Conservation (phyloP, 2,113 vertebrate species). For the Oncorhynchus nerka region DNA sequence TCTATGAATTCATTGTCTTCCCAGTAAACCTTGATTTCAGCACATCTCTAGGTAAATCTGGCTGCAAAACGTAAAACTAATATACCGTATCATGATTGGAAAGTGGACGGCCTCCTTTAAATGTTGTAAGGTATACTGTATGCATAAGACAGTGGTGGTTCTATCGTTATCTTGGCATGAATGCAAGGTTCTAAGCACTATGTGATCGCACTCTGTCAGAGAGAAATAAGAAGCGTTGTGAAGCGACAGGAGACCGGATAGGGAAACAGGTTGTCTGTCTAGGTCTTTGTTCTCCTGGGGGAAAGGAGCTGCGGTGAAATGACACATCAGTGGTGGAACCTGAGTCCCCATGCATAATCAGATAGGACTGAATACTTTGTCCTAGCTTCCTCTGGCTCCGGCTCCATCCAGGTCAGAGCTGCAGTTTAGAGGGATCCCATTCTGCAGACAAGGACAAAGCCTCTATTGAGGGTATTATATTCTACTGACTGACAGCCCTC, state of each 20-base stretch:
- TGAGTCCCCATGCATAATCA: constrained; percentile 43
- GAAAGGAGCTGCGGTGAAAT: constrained; percentile 35
- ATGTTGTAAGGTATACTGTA: constrained; percentile 16
- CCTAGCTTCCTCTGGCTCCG: not conserved
- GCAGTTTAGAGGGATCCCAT: not conserved
- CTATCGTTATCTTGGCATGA: constrained; percentile 5
- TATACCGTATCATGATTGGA: not conserved
- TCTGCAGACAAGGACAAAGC: constrained; percentile 33
- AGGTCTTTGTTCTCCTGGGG: constrained; percentile 27
- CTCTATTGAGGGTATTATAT: constrained; percentile 48
- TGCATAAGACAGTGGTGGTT: constrained; percentile 18
- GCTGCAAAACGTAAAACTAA: constrained; percentile 25
- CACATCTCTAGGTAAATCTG: constrained; percentile 23
- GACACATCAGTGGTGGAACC: constrained; percentile 45
- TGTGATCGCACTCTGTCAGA: constrained; percentile 15
- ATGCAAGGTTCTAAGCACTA: constrained; percentile 9
- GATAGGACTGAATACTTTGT: constrained; percentile 42
- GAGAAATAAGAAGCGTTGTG: constrained; percentile 4
- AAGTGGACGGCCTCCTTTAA: constrained; percentile 26
- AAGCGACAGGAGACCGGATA: constrained; percentile 4
- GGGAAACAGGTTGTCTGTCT: constrained; percentile 5
- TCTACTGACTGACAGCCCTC: constrained; percentile 42
- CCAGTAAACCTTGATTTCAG: constrained; percentile 45
- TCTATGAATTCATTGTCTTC: constrained; percentile 48
- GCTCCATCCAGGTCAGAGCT: constrained; percentile 30